phyloP scores from a whole-genome alignment of 1,140 invertebrate species.

The Lamellibrachia luymesi region DNA sequence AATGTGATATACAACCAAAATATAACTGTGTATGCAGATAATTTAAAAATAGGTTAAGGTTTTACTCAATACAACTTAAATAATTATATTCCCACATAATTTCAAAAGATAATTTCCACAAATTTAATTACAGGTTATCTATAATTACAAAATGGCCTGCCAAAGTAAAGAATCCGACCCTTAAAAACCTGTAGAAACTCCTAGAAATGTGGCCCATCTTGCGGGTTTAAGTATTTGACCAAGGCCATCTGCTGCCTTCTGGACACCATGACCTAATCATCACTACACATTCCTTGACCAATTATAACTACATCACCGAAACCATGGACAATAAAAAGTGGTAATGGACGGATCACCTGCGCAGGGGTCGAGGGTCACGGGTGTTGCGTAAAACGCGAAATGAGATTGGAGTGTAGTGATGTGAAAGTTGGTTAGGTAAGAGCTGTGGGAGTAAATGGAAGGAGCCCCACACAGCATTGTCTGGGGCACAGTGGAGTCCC shows the following conservation, averaged over 20 bases:
- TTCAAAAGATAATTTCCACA: background rate
- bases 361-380: too few species aligned
- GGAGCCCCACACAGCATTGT: background rate
- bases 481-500: background rate
- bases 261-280: background rate
- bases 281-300: background rate
- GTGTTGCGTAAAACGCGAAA: background rate
- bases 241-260: background rate
- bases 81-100: background rate
- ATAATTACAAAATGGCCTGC: background rate
- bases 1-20: too few species aligned
- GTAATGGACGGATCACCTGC: too few species aligned
- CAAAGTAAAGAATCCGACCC: background rate
- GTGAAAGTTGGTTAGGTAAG: conserved; percentile 4
- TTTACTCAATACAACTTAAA: background rate
- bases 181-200: background rate
- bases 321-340: too few species aligned
- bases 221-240: background rate
- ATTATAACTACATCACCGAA: background rate
- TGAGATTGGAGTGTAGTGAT: background rate
- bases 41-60: background rate
- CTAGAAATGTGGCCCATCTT: too few species aligned
- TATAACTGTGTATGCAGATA: background rate
- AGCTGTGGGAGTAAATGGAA: background rate
- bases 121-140: background rate